Evolutionary conservation across 2,888 invertebrate genomes (phyloP), one percentile per base, ranked within the genome.

Genomic region (Tetanocera ferruginea): DNA sequence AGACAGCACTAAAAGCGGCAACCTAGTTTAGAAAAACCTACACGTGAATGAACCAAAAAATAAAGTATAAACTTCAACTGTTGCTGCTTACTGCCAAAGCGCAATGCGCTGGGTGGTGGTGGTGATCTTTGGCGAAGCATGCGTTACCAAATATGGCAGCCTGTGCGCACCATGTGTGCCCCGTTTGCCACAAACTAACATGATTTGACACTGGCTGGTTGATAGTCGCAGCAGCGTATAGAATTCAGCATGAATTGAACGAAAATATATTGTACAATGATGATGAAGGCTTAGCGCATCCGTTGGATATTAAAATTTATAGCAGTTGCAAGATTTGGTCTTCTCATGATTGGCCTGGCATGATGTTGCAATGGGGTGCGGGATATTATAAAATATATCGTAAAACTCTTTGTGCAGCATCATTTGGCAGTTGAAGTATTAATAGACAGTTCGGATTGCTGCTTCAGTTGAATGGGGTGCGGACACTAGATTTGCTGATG

Each of bases 121-220:
- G 52, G 17, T 76, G 72, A 37, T 72, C 72, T 17, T 62, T 73
- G 62, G 62, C 60, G 73, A 43, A 49, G 62, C 73, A 73, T 62
- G 73, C 62, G 73, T 73, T 62, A 62, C 73, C 73, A 62, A 73
- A 73, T 73, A 73, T 73, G 73, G 73, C 8, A 23, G 9, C n/a
- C 71, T 37, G 5, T 19, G 71, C 34, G 71, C 55, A 55, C 71
- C 71, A 55, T 55, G 71, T 71, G 71, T 28, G 52, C 55, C 19
- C 2, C 52, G 19, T 8, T 28, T 34, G 43, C 49, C 23, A 25
- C 69, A 25, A 25, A 43, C 43, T 43, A 43, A 43, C 43, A 43
- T 43, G 43, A 43, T 43, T 11, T 43, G 43, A 14, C 2, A 14
- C 43, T 43, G 37, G 43, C 14, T 43, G 11, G 64, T 64, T 28